phyloP scores from a whole-genome alignment of 1,140 invertebrate genomes.

The Cotesia vestalis region DNA sequence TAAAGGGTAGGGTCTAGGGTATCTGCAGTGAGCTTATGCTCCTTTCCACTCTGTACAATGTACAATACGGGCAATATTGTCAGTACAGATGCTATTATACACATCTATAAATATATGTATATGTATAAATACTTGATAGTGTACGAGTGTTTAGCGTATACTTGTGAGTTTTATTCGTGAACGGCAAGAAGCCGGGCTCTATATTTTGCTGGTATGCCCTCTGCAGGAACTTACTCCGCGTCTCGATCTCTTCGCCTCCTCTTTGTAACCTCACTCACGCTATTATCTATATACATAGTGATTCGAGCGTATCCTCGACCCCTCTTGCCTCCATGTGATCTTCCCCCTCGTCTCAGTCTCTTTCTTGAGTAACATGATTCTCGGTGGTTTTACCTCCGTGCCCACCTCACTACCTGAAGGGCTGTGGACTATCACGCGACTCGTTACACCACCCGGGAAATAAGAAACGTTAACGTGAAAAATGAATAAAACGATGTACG shows the following conservation, averaged over 20 bases:
- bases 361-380: conserved; percentile 18
- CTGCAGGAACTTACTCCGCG: conserved; percentile 33
- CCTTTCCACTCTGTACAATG: not conserved
- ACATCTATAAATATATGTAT: too few relatives aligned
- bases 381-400: conserved; percentile 3
- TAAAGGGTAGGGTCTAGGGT: conserved; percentile 14
- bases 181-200: conserved; percentile 47
- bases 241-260: conserved; percentile 36
- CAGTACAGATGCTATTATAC: too few relatives aligned
- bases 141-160: too few relatives aligned
- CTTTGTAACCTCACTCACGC: conserved; percentile 25
- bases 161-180: not conserved
- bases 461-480: conserved; percentile 22
- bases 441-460: conserved; percentile 25
- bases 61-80: too few relatives aligned
- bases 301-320: too few relatives aligned
- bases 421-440: conserved; percentile 17
- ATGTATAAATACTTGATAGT: too few relatives aligned
- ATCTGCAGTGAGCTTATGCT: conserved; percentile 9
- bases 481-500: not conserved
- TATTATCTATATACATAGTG: not conserved
- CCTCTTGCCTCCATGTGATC: conserved; percentile 15
- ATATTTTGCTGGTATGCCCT: conserved; percentile 10
- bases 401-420: not conserved
- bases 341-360: not conserved